Conservation (phyloP, 2,888 invertebrate genomes). For the Sabatieria punctata region DNA sequence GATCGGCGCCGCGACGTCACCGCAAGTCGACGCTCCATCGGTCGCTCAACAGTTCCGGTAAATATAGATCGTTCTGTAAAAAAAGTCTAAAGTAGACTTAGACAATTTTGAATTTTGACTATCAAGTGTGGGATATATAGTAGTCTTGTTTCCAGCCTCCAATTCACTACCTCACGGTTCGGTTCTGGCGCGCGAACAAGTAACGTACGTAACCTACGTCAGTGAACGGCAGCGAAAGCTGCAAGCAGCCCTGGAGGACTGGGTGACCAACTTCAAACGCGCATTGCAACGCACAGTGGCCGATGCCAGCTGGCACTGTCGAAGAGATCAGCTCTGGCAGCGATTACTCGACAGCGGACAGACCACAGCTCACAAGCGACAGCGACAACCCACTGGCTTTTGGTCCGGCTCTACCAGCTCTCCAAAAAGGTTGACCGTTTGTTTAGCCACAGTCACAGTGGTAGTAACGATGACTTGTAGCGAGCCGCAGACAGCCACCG, state of each 20-base stretch:
- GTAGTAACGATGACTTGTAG: too few species aligned
- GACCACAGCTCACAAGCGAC: not conserved
- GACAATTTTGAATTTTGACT: too few species aligned
- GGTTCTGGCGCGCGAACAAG: not conserved
- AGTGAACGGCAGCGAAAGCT: constrained; percentile 15
- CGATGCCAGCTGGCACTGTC: constrained; percentile 14
- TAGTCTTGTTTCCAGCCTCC: not conserved
- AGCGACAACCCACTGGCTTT: not conserved
- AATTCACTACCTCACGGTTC: not conserved
- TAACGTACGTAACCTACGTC: constrained; percentile 20
- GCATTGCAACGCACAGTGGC: constrained; percentile 8
- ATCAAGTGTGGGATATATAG: not conserved
- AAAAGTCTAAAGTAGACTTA: not conserved
- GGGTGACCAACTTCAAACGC: constrained; percentile 8
- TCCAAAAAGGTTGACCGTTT: too few species aligned
- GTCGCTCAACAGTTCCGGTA: too few species aligned
- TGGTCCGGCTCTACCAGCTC: too few species aligned
- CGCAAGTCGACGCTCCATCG: constrained; percentile 4
- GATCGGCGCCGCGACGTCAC: not conserved
- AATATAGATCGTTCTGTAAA: too few species aligned
- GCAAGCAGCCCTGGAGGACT: constrained; percentile 14
- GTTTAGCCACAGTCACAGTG: too few species aligned
- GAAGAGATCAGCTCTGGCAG: constrained; percentile 12
- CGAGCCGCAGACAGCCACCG: too few species aligned
- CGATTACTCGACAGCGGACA: not conserved